Percentiles rank a stretch among this genome's conserved stretches.
phyloP scores from a whole-genome alignment of 2,113 vertebrate species.

The Megalops atlanticus region DNA sequence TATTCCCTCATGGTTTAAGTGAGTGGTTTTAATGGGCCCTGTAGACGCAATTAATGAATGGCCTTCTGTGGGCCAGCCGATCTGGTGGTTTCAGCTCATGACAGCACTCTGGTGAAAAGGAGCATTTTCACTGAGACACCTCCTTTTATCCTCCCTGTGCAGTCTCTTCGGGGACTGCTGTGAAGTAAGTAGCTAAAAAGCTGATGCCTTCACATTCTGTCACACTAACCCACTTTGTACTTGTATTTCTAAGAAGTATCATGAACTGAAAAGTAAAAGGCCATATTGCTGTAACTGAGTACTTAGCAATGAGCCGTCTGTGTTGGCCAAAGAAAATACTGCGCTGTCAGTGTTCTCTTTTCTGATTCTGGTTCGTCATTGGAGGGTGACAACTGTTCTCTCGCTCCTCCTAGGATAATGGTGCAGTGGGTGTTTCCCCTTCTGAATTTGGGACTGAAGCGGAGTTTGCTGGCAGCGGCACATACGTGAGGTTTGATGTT shows the following conservation, averaged over 20 bases:
- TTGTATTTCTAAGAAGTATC: not conserved
- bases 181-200: not conserved
- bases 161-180: not conserved
- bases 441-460: conserved; percentile 71
- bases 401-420: conserved; percentile 71
- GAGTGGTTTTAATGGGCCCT: conserved; percentile 42
- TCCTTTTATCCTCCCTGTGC: not conserved
- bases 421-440: conserved; percentile 48
- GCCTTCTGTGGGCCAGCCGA: conserved; percentile 17
- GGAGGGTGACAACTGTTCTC: not conserved
- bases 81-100: not conserved
- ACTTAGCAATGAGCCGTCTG: not conserved
- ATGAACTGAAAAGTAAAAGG: not conserved
- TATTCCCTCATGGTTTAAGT: conserved; percentile 42
- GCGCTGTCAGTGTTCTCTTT: not conserved
- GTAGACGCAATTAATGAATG: conserved; percentile 45
- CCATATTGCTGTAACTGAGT: not conserved
- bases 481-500: conserved; percentile 85
- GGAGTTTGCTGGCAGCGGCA: conserved; percentile 64
- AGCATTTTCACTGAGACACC: not conserved
- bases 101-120: not conserved
- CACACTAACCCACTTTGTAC: not conserved
- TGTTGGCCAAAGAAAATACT: not conserved
- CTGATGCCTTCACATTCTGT: not conserved
- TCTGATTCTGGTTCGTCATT: not conserved